Base-by-base conservation (phyloP, 2,113 vertebrate species). In the Sinocyclocheilus maitianheensis region DNA sequence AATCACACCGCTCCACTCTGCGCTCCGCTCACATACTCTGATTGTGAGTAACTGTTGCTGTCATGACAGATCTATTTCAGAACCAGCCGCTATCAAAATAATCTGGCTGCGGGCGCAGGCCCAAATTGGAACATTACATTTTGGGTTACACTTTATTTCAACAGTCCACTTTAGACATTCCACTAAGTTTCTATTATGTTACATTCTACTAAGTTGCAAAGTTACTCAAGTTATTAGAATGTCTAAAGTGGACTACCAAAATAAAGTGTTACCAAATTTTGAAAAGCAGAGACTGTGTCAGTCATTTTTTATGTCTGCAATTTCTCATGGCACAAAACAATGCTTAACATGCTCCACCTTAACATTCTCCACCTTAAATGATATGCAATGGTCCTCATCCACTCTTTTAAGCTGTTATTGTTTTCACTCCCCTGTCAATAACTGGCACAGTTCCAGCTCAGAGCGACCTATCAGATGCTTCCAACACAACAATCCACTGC, bases 401-500 rank as follows among this genome's bases (percentile, higher is more conserved):
- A 83, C 79, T 3, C 77, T 86, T 86, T 86, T 14, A 14, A 83
- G 85, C 85, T 87, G 74, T 89, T 89, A 85, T 89, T 88, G 85
- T 88, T 89, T 89, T 90, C 72, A 76, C 85, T 67, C 53, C 81
- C 84, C 90, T 91, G 91, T 90, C 88, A 84, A 37, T 87, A 80
- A 40, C 10, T 91, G 93, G 92, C 92, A 83, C 60, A 3, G 58
- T 37, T 87, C 92, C 92, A 93, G 80, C 65, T 37, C 40, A 7
- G 63, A 86, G 51, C 71, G 86, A 76, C 93, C 95, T 94, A 94
- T 94, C 89, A 87, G 65, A 22, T 46, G 82, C 77, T 80, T 84
- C 87, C 93, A 93, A 84, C 85, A 87, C 89, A 89, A 93, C 91
- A 91, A 88, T 89, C 88, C 84, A 77, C 90, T 43, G 88, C 84